Percentiles rank a stretch among this genome's conserved stretches.
These are phyloP conservation scores for Beaufortia kweichowensis DNA, from an alignment of 2,113 vertebrate species.

Conservation along the genomic window DNA sequence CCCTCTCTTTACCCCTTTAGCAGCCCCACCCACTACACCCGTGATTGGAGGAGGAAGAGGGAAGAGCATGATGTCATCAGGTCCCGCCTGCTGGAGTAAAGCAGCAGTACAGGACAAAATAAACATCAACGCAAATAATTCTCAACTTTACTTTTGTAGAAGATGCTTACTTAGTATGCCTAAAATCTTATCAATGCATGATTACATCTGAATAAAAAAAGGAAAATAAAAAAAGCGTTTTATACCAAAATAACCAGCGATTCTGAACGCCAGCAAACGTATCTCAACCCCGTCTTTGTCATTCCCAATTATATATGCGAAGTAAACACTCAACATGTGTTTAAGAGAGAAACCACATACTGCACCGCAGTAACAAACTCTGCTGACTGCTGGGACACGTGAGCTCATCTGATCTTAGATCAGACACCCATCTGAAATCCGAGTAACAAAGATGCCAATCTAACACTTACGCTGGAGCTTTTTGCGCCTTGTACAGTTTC, in stretches of 20 bases:
- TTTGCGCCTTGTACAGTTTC: constrained; percentile 42
- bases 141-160: not conserved
- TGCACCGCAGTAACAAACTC: not conserved
- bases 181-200: not conserved
- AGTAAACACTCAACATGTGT: not conserved
- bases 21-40: constrained; percentile 6
- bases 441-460: not conserved
- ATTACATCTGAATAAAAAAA: not conserved
- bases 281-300: not conserved
- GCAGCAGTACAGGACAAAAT: not conserved
- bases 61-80: constrained; percentile 5
- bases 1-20: constrained; percentile 20
- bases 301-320: not conserved
- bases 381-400: not conserved
- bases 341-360: not conserved
- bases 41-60: constrained; percentile 22
- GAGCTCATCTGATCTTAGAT: not conserved
- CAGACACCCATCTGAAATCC: constrained; percentile 31
- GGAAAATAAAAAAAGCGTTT: not conserved
- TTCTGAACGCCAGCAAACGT: not conserved
- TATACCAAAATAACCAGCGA: not conserved
- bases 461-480: constrained; percentile 53
- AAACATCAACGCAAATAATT: not conserved
- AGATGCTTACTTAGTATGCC: not conserved
- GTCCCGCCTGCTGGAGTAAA: constrained; percentile 6